A percentile compares a stretch with the other conserved stretches of the same genome.
Conservation (phyloP, 2,888 invertebrate species). For the Electrophaes corylata region DNA sequence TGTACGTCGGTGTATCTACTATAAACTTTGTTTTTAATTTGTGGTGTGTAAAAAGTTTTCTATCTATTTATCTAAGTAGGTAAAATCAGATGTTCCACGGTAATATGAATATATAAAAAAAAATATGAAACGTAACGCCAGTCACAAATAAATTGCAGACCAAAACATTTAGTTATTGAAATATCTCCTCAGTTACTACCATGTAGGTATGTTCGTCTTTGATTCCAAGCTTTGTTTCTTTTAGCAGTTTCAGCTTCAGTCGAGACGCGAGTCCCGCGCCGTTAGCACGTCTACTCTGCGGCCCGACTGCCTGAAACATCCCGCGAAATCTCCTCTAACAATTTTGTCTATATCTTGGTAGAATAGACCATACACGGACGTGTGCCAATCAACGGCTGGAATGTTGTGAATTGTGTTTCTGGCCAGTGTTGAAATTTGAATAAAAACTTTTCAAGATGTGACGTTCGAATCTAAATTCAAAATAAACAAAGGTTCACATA, state of each 20-base stretch:
- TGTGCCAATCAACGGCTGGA: not conserved
- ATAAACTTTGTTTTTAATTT: too few species aligned
- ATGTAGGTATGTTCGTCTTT: constrained; percentile 5
- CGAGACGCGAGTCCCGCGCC: constrained; percentile 33
- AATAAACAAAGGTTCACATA: constrained; percentile 11
- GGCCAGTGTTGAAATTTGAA: constrained; percentile 7
- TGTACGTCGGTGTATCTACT: too few species aligned
- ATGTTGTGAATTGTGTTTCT: constrained; percentile 3
- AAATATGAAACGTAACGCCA: too few species aligned
- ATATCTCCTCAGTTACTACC: constrained; percentile 15
- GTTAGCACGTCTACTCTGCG: constrained; percentile 29
- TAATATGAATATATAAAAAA: too few species aligned
- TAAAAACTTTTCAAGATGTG: constrained; percentile 19
- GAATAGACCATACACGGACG: constrained; percentile 1
- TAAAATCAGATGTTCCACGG: too few species aligned
- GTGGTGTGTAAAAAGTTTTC: too few species aligned
- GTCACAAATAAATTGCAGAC: not conserved
- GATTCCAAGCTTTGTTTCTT: constrained; percentile 24
- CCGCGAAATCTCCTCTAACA: constrained; percentile 27
- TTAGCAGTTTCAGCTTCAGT: constrained; percentile 32
- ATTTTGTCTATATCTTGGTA: constrained; percentile 2
- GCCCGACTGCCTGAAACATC: constrained; percentile 11
- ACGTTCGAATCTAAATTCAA: constrained; percentile 19
- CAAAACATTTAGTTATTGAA: constrained; percentile 12
- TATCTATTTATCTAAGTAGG: too few species aligned